These are phyloP conservation scores for Sphaerolaimus hirsutus DNA, from an alignment of 2,888 invertebrate species.

Conservation along the genomic window DNA sequence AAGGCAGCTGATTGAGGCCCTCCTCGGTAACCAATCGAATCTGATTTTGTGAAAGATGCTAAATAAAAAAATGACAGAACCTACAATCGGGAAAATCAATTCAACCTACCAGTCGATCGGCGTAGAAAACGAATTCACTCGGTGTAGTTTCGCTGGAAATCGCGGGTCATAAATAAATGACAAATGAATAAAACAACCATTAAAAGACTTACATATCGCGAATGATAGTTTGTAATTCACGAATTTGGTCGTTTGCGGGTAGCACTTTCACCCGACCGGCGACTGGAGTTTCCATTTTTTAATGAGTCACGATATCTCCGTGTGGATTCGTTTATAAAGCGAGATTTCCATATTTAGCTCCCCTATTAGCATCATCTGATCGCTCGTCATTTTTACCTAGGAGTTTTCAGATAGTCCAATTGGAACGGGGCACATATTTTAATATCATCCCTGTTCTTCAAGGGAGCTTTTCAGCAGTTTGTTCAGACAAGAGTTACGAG, in stretches of 20 bases:
- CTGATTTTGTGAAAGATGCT: slow-evolving; percentile 18
- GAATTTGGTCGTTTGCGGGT: slow-evolving; percentile 48
- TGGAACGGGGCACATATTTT: too few species aligned
- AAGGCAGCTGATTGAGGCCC: slow-evolving; percentile 82
- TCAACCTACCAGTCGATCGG: slow-evolving; percentile 53
- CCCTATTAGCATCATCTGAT: too few species aligned
- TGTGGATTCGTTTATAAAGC: too few species aligned
- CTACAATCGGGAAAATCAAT: not conserved
- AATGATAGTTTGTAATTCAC: slow-evolving; percentile 32
- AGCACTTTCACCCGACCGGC: slow-evolving; percentile 45
- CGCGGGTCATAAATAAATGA: not conserved
- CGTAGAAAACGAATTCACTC: slow-evolving; percentile 93
- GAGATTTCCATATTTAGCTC: too few species aligned
- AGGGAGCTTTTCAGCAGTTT: too few species aligned
- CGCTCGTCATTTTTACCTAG: too few species aligned
- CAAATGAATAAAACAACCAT: not conserved
- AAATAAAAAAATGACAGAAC: not conserved
- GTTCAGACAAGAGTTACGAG: too few species aligned
- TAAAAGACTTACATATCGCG: slow-evolving; percentile 27
- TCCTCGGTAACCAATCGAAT: slow-evolving; percentile 92
- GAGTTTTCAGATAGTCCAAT: too few species aligned
- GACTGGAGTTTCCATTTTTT: too few species aligned
- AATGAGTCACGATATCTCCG: too few species aligned
- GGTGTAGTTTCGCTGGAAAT: slow-evolving; percentile 55
- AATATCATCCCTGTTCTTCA: too few species aligned